Evolutionary conservation across 64 coral and sea anemone genomes (phyloP), one percentile per base, ranked within the genome.

Genomic region (Montipora foliosa): DNA sequence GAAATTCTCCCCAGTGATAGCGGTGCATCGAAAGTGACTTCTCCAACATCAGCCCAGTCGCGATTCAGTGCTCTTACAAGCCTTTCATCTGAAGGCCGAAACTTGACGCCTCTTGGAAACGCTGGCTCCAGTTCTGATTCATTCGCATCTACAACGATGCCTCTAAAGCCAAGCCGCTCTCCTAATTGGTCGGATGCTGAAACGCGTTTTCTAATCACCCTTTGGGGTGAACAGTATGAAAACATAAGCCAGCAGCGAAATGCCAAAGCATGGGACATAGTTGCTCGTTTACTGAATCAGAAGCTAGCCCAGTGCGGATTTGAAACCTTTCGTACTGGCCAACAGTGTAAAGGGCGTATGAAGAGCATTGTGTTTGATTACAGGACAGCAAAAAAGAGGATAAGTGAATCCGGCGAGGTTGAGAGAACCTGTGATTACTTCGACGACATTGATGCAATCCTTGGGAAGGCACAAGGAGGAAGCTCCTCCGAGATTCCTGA

Each of bases 141-240:
- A 9, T 77, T 67, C 15, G 77, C 67, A 78, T 89, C 37, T 37
- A 37, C 88, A 47, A 52, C 88, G 4, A 64, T 80, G 76, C 75
- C 48, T 0, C 12, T 78, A 8, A 90, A 90, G 57, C 52, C 76
- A 16, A 64, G 76, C 21, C 88, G 89, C 60, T 85, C 88, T 19
- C 93, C 88, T 3, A 95, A 88, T 64, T 95, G 93, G 93, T 95
- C 87, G 10, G 93, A 95, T 16, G 93, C 93, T 2, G 93, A 95
- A 72, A 90, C 93, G 21, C 80, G 93, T 44, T 81, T 90, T 59
- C 80, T 95, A 49, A 78, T 95, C 16, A 74, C 75, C n/a, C 67
- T 95, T 37, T 95, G 93, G 93, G 45, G 47, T 4, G 93, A 95
- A 21, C 79, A 95, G 67, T 90, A 90, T 19, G 80, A 89, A 4